Evolutionary conservation across 2,113 vertebrate species (phyloP).

Genomic region (Chaetops frenatus): DNA sequence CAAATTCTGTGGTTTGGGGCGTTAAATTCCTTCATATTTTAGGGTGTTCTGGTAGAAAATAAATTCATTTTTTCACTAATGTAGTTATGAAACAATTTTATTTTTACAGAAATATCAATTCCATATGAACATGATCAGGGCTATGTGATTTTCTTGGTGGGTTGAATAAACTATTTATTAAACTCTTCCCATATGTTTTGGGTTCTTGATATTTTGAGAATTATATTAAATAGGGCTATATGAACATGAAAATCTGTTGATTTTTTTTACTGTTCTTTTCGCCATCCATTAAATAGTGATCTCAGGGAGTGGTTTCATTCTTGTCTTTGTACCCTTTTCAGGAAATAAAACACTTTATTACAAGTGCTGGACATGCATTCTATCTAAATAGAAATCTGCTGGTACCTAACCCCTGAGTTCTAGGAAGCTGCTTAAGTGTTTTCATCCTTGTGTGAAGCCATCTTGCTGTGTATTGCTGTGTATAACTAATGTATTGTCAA

Average conservation of each 20-base stretch:
- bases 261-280: background rate
- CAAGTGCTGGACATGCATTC: background rate
- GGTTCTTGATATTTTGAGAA: background rate
- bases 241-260: background rate
- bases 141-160: background rate
- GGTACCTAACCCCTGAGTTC: background rate
- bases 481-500: background rate
- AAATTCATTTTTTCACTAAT: background rate
- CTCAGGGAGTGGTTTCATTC: background rate
- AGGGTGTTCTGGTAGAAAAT: background rate
- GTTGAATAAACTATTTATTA: background rate
- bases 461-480: background rate
- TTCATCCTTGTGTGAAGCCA: background rate
- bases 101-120: background rate
- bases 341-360: background rate
- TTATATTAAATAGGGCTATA: background rate
- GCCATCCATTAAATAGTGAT: background rate
- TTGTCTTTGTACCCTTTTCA: background rate
- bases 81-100: background rate
- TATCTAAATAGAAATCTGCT: background rate
- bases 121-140: background rate
- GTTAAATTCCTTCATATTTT: background rate
- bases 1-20: background rate
- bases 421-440: background rate
- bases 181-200: background rate